These are phyloP conservation scores for Drosophila tsacasi DNA, from an alignment of 1,140 invertebrate species.

Conservation along the genomic window DNA sequence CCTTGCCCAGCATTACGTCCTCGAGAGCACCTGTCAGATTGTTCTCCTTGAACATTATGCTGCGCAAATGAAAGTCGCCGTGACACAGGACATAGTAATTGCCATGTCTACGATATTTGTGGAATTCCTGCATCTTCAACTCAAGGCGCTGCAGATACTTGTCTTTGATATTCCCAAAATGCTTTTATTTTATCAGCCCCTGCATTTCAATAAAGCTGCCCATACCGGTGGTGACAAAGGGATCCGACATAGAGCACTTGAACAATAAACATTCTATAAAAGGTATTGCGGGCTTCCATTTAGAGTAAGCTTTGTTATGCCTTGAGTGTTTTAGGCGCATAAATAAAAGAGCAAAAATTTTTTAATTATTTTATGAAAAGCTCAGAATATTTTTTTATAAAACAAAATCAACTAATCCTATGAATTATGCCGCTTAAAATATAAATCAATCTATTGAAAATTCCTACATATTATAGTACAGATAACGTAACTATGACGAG, in stretches of 20 bases:
- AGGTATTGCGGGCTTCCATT: slow-evolving; percentile 41
- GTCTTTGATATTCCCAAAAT: too few species aligned
- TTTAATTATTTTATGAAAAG: neutral
- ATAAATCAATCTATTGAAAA: neutral
- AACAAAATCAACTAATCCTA: neutral
- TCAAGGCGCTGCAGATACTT: too few species aligned
- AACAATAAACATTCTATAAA: too few species aligned
- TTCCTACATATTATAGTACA: neutral
- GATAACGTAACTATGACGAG: slow-evolving; percentile 1
- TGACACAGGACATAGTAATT: too few species aligned
- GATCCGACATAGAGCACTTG: neutral
- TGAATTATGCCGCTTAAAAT: neutral
- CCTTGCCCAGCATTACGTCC: slow-evolving; percentile 12
- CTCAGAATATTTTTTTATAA: neutral
- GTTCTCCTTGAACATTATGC: too few species aligned
- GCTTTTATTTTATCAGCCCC: too few species aligned
- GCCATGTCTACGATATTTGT: too few species aligned
- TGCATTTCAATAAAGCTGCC: too few species aligned
- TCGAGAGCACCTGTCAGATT: too few species aligned
- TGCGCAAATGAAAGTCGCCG: too few species aligned
- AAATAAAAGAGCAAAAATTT: slow-evolving; percentile 18
- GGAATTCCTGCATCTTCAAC: too few species aligned
- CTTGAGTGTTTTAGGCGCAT: slow-evolving; percentile 9
- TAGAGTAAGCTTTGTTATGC: slow-evolving; percentile 14
- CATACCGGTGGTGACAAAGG: too few species aligned